These are phyloP conservation scores for Oncorhynchus kisutch DNA, from an alignment of 2,113 vertebrate species.

Conservation along the genomic window DNA sequence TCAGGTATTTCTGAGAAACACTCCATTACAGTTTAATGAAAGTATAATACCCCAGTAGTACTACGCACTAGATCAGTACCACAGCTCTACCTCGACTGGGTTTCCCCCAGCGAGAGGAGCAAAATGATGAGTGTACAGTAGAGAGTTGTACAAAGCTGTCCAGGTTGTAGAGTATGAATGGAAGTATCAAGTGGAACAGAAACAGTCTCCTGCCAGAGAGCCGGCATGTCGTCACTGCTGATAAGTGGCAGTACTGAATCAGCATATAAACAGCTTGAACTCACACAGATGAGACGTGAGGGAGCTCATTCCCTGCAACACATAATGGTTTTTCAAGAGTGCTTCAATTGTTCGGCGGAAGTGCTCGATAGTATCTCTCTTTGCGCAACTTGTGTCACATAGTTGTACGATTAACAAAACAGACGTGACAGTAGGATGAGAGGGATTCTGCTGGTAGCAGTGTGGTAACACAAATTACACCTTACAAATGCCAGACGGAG, in stretches of 20 bases:
- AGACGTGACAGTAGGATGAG: slow-evolving; percentile 17
- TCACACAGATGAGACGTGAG: background rate
- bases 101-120: background rate
- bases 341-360: slow-evolving; percentile 15
- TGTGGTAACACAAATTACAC: slow-evolving; percentile 43
- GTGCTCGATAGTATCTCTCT: slow-evolving; percentile 22
- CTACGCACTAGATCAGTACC: too few species aligned
- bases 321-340: slow-evolving; percentile 20
- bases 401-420: background rate
- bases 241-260: slow-evolving; percentile 24
- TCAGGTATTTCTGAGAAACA: too few species aligned
- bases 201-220: slow-evolving; percentile 13
- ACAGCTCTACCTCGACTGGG: too few species aligned
- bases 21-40: too few species aligned
- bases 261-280: slow-evolving; percentile 1
- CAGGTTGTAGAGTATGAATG: background rate
- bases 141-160: background rate
- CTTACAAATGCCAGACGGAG: slow-evolving; percentile 33
- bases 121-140: background rate
- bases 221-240: slow-evolving; percentile 22
- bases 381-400: background rate
- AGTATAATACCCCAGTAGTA: too few species aligned
- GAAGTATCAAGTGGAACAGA: slow-evolving; percentile 11
- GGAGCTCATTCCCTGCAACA: slow-evolving; percentile 11
- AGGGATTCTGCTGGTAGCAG: slow-evolving; percentile 21